phyloP scores from a whole-genome alignment of 23 tunicate genomes.

The Trididemnum clinides region DNA sequence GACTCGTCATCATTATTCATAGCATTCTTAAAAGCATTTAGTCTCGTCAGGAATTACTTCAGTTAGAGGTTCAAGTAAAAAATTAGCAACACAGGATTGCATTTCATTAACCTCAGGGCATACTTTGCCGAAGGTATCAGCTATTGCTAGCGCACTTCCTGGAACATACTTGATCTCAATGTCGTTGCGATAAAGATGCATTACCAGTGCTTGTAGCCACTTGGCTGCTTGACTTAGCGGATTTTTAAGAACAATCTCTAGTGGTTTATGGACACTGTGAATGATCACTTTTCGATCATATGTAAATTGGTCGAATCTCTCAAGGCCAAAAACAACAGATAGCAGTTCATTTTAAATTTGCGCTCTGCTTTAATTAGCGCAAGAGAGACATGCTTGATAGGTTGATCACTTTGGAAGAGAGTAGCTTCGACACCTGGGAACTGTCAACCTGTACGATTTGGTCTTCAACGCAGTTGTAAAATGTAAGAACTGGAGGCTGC shows the following conservation, averaged over 20 bases:
- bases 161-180: conserved; percentile 18
- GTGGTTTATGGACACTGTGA: conserved; percentile 19
- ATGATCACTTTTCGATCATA: conserved; percentile 30
- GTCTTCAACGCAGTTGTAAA: neutral
- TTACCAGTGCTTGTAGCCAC: conserved; percentile 19
- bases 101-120: neutral
- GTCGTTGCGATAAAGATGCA: conserved; percentile 20
- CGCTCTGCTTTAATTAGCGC: neutral
- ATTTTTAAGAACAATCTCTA: conserved; percentile 29
- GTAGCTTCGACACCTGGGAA: conserved; percentile 22
- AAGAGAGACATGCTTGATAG: conserved; percentile 14
- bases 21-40: conserved; percentile 8
- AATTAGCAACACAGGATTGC: neutral
- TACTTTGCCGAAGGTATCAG: conserved; percentile 37
- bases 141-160: conserved; percentile 14
- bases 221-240: conserved; percentile 31
- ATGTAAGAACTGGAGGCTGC: neutral
- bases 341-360: conserved; percentile 30
- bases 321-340: conserved; percentile 21
- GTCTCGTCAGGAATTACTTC: conserved; percentile 25
- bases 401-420: neutral
- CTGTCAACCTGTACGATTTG: neutral
- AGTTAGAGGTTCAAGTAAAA: neutral
- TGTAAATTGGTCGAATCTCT: conserved; percentile 33
- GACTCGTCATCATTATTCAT: conserved; percentile 16